Conservation (phyloP, 2,797 vertebrate genomes). For the Sebastes nivosus region DNA sequence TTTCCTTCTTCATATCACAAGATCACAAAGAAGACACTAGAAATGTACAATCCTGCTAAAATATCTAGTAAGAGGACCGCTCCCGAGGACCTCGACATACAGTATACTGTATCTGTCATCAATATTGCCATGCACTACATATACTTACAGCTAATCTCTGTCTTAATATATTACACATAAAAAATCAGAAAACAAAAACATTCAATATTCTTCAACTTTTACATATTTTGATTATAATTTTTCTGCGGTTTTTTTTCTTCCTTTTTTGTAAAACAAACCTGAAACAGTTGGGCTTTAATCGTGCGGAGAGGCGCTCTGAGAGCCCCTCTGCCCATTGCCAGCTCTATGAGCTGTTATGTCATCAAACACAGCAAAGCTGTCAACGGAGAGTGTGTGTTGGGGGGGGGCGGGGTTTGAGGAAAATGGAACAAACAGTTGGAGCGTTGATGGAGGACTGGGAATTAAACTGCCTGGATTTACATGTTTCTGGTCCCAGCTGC, state of each 20-base stretch:
- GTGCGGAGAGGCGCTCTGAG: conserved; percentile 52
- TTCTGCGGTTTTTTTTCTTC: conserved; percentile 29
- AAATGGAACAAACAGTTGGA: conserved; percentile 4
- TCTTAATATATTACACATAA: conserved; percentile 82
- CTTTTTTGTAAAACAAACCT: conserved; percentile 75
- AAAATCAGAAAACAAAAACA: conserved; percentile 68
- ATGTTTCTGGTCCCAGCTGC: conserved; percentile 26
- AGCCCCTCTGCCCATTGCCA: conserved; percentile 44
- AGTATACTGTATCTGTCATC: conserved; percentile 71
- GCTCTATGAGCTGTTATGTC: conserved; percentile 54
- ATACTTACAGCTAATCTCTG: conserved; percentile 81
- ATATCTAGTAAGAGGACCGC: conserved; percentile 86
- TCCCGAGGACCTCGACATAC: conserved; percentile 69
- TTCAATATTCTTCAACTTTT: conserved; percentile 66
- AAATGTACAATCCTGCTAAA: conserved; percentile 95
- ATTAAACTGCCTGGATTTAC: conserved; percentile 23
- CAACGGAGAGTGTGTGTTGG: conserved; percentile 33
- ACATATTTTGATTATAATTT: conserved; percentile 61
- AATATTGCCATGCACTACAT: conserved; percentile 85
- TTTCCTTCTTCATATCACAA: conserved; percentile 87
- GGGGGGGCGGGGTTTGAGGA: not conserved
- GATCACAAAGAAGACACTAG: conserved; percentile 91
- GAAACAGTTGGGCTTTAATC: conserved; percentile 61
- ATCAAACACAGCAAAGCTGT: conserved; percentile 67
- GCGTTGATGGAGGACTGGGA: not conserved